Conservation (phyloP, 2,113 vertebrate genomes). For the Opisthocomus hoazin region DNA sequence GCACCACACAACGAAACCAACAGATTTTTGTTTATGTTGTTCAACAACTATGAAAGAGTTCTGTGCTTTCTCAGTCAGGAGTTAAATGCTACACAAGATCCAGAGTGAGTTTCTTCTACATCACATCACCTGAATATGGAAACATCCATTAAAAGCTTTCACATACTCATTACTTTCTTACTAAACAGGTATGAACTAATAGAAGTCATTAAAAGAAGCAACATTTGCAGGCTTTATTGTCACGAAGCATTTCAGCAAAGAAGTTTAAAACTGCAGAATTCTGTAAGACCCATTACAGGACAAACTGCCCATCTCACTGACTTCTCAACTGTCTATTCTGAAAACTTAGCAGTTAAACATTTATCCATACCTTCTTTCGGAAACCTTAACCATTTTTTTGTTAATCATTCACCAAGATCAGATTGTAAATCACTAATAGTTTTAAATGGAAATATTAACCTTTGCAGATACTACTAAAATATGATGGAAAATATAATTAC, state of each 20-base stretch:
- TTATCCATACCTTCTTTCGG: not conserved
- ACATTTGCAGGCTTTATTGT: not conserved
- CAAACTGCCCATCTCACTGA: not conserved
- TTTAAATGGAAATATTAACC: not conserved
- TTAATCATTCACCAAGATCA: slow-evolving; percentile 46
- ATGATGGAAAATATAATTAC: not conserved
- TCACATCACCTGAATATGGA: not conserved
- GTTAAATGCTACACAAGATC: not conserved
- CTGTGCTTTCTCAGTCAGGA: not conserved
- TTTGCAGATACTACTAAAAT: not conserved
- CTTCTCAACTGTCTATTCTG: not conserved
- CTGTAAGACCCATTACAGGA: not conserved
- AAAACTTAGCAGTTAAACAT: slow-evolving; percentile 25
- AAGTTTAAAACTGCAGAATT: not conserved
- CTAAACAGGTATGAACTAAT: not conserved
- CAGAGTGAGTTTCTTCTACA: not conserved
- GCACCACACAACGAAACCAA: not conserved
- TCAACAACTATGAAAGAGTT: not conserved
- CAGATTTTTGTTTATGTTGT: not conserved
- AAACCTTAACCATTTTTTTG: slow-evolving; percentile 18
- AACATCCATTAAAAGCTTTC: not conserved
- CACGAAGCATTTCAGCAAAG: not conserved
- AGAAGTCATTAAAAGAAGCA: not conserved
- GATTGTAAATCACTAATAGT: not conserved
- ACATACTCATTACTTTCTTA: not conserved